Conservation (phyloP, 2,113 vertebrate genomes). For the Callipepla squamata region DNA sequence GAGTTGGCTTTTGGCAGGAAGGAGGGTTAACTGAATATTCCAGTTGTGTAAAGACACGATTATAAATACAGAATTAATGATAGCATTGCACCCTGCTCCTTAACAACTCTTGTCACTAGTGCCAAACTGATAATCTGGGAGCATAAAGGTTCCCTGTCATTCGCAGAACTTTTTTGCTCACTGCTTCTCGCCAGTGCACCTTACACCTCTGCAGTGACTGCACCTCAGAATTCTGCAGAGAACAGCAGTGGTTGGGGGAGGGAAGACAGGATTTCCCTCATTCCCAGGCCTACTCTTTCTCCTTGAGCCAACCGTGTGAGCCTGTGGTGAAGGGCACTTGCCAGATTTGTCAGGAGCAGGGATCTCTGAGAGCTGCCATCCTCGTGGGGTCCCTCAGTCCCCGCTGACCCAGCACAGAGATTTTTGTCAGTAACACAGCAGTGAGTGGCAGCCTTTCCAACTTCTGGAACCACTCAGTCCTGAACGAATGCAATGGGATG, state of each 20-base stretch:
- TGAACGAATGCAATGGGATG: not conserved
- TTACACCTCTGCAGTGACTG: not conserved
- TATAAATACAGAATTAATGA: not conserved
- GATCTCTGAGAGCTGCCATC: not conserved
- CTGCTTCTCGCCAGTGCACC: not conserved
- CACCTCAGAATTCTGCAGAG: not conserved
- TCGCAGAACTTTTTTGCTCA: not conserved
- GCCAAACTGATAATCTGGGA: constrained; percentile 42
- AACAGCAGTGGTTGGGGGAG: not conserved
- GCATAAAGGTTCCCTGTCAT: not conserved
- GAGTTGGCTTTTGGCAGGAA: not conserved
- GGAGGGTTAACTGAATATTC: not conserved
- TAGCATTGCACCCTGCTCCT: not conserved
- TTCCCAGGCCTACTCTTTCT: not conserved
- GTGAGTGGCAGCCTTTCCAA: not conserved
- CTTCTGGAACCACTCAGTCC: not conserved
- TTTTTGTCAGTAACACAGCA: not conserved
- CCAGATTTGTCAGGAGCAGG: not conserved
- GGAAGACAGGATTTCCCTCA: constrained; percentile 9
- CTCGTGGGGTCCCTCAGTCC: not conserved
- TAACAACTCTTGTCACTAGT: not conserved
- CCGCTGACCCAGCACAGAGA: not conserved
- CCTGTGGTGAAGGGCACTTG: not conserved
- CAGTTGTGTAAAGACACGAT: not conserved
- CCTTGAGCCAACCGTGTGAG: not conserved